Evolutionary conservation across 2,113 vertebrate species (phyloP).

Genomic region (Promerops cafer): DNA sequence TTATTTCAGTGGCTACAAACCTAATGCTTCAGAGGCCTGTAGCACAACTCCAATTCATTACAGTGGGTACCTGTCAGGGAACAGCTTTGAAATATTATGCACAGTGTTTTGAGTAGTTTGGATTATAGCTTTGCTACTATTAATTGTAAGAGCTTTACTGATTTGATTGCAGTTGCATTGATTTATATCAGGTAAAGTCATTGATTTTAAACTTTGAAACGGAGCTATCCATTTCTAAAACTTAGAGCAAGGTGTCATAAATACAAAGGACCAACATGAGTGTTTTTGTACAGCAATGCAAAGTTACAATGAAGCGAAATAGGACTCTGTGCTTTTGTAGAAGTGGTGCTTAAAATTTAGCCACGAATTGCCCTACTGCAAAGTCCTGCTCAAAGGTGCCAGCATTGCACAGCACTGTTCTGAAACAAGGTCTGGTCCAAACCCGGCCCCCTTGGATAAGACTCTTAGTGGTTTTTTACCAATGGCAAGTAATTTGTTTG

Average conservation of each 20-base stretch:
- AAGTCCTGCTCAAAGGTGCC: not conserved
- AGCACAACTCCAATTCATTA: not conserved
- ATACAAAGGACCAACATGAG: not conserved
- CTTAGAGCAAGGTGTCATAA: not conserved
- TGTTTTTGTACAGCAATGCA: not conserved
- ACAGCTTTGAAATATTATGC: not conserved
- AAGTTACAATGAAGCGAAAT: not conserved
- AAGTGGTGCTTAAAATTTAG: not conserved
- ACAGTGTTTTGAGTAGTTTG: not conserved
- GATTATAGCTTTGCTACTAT: not conserved
- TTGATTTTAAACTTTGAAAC: not conserved
- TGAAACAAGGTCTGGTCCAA: not conserved
- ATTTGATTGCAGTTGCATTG: slow-evolving; percentile 10
- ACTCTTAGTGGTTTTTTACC: not conserved
- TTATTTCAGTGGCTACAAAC: not conserved
- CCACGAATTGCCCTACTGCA: not conserved
- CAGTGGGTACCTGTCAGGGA: not conserved
- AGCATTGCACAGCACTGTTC: fast-evolving
- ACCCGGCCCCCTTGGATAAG: not conserved
- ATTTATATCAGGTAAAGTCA: not conserved
- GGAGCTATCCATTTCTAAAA: not conserved
- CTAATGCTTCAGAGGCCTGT: not conserved
- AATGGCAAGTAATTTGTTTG: fast-evolving
- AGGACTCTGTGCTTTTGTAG: not conserved
- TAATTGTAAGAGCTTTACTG: slow-evolving; percentile 8